These are phyloP conservation scores for Deroptyus accipitrinus DNA, from an alignment of 2,113 vertebrate genomes.

Conservation along the genomic window DNA sequence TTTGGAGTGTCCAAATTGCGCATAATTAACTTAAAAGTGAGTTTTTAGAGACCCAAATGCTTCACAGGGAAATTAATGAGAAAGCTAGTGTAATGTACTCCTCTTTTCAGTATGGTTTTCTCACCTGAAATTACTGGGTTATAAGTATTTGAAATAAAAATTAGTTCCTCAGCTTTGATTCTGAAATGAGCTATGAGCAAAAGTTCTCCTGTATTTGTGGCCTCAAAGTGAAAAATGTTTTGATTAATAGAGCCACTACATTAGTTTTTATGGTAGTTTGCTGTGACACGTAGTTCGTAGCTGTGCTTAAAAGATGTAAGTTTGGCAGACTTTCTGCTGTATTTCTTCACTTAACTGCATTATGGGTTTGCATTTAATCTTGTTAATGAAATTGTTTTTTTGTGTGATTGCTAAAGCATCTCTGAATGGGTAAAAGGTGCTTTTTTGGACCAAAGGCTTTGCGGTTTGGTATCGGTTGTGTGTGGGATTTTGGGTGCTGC, in stretches of 20 bases:
- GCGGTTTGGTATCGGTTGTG: not conserved
- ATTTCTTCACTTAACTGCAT: not conserved
- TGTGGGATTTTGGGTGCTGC: not conserved
- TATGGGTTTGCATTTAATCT: not conserved
- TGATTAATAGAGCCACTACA: not conserved
- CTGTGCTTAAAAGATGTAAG: not conserved
- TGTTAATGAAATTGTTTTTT: not conserved
- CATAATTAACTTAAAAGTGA: conserved; percentile 43
- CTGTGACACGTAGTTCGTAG: not conserved
- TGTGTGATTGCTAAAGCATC: not conserved
- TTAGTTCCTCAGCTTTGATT: not conserved
- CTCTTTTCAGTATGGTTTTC: not conserved
- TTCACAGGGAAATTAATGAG: conserved; percentile 1
- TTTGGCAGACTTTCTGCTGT: not conserved
- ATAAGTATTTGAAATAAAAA: not conserved
- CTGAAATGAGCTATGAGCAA: not conserved
- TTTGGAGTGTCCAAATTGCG: conserved; percentile 5
- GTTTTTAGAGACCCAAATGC: not conserved
- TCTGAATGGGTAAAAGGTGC: not conserved
- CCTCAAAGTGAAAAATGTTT: conserved; percentile 3
- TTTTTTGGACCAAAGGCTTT: not conserved
- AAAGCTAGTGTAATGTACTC: not conserved
- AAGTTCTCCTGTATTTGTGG: not conserved
- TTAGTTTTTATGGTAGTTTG: not conserved
- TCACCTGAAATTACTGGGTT: not conserved